Evolutionary conservation across 2,888 invertebrate genomes (phyloP).

Genomic region (Opisthograptis luteolata): DNA sequence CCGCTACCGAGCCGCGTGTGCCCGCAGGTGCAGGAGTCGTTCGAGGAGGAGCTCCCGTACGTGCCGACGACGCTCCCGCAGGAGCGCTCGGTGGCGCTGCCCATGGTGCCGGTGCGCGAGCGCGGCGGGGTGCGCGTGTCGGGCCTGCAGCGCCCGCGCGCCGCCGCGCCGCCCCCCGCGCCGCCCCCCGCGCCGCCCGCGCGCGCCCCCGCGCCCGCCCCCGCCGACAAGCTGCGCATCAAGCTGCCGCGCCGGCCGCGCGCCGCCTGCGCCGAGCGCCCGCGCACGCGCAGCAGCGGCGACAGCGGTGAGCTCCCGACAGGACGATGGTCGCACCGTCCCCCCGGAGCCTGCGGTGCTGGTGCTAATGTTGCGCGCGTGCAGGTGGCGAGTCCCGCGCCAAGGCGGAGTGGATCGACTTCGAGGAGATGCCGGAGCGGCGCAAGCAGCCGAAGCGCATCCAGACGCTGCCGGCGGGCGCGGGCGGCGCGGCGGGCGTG

Average conservation of each 20-base stretch:
- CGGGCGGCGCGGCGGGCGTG: slow-evolving; percentile 68
- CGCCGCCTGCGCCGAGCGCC: slow-evolving; percentile 41
- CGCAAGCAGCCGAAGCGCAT: slow-evolving; percentile 92
- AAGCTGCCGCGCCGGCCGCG: slow-evolving; percentile 67
- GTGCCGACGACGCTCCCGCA: slow-evolving; percentile 95
- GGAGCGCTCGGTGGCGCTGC: slow-evolving; percentile 92
- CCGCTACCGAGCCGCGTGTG: slow-evolving; percentile 3
- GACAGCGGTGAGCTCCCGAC: slow-evolving; percentile 57
- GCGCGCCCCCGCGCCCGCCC: slow-evolving; percentile 39
- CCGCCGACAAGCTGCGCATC: slow-evolving; percentile 71
- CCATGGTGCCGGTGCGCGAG: slow-evolving; percentile 89
- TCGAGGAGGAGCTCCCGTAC: slow-evolving; percentile 94
- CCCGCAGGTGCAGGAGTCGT: slow-evolving; percentile 87
- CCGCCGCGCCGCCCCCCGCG: slow-evolving; percentile 85
- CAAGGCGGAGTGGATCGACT: slow-evolving; percentile 91
- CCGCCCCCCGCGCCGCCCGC: slow-evolving; percentile 35
- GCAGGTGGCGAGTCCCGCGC: slow-evolving; percentile 47
- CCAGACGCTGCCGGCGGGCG: slow-evolving; percentile 89
- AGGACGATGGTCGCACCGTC: too few species aligned
- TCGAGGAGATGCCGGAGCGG: slow-evolving; percentile 93
- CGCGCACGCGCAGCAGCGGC: slow-evolving; percentile 58
- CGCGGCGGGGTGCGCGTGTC: slow-evolving; percentile 64
- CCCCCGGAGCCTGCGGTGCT: too few species aligned
- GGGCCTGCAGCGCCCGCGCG: slow-evolving; percentile 84
- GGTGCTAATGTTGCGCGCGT: too few species aligned